These are phyloP conservation scores for Ruditapes philippinarum DNA, from an alignment of 1,140 invertebrate species.

Conservation along the genomic window DNA sequence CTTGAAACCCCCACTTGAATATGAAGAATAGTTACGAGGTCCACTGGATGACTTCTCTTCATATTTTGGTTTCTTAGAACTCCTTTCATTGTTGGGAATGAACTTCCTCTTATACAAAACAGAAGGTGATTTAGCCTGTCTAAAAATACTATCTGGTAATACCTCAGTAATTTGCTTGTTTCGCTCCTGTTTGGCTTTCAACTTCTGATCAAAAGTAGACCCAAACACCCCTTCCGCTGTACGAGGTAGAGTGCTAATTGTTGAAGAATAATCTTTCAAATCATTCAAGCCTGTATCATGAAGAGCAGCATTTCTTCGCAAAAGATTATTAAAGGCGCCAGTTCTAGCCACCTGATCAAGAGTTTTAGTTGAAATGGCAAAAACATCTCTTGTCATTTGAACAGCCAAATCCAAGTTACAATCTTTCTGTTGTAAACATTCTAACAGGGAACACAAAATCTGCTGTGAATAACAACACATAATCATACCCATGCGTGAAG, in stretches of 20 bases:
- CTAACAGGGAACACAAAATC: conserved; percentile 3
- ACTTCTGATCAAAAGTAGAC: background rate
- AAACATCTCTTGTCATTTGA: conserved; percentile 30
- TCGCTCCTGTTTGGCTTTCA: background rate
- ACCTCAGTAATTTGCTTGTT: background rate
- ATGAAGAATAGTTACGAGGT: no score
- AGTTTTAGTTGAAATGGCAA: conserved; percentile 54
- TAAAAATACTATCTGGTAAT: background rate
- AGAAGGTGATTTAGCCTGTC: no score
- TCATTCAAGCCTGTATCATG: conserved; percentile 25
- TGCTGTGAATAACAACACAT: conserved; percentile 2
- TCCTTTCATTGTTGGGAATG: background rate
- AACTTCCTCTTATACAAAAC: no score
- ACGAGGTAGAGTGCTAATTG: background rate
- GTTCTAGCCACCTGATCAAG: conserved; percentile 46
- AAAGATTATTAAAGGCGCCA: conserved; percentile 44
- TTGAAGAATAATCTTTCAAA: background rate
- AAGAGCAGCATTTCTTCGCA: background rate
- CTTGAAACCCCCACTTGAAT: background rate
- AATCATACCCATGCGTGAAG: background rate
- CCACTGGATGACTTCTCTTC: background rate
- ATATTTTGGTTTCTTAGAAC: background rate
- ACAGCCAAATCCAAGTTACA: background rate
- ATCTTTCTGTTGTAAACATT: background rate
- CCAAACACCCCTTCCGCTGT: conserved; percentile 28